These are phyloP conservation scores for Brenthis daphne DNA, from an alignment of 2,888 invertebrate genomes.

Conservation along the genomic window DNA sequence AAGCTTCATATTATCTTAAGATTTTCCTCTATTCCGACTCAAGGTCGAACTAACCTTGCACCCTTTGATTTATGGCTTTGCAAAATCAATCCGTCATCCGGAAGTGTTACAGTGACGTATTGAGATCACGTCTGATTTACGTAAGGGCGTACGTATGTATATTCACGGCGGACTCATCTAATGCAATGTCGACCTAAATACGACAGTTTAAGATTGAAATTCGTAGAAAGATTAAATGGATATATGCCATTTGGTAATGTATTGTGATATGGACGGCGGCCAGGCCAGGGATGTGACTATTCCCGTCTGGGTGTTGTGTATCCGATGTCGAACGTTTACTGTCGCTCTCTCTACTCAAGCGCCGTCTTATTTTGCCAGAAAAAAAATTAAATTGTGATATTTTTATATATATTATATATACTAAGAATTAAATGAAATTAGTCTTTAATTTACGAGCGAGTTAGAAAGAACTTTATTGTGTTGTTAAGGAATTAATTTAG, in stretches of 20 bases:
- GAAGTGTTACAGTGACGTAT: constrained; percentile 74
- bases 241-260: constrained; percentile 57
- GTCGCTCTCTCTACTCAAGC: constrained; percentile 23
- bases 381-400: not conserved
- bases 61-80: constrained; percentile 47
- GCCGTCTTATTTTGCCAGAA: constrained; percentile 20
- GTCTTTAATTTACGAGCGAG: too few relatives aligned
- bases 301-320: constrained; percentile 75
- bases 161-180: constrained; percentile 49
- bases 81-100: constrained; percentile 68
- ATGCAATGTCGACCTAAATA: constrained; percentile 57
- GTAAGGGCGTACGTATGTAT: constrained; percentile 71
- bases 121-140: constrained; percentile 77
- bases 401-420: not conserved
- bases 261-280: constrained; percentile 69
- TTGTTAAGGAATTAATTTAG: too few relatives aligned
- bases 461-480: too few relatives aligned
- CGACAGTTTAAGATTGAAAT: constrained; percentile 59
- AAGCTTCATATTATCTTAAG: constrained; percentile 15
- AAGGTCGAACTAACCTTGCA: constrained; percentile 59
- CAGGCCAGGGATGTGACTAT: constrained; percentile 81
- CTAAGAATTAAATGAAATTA: too few relatives aligned
- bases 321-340: constrained; percentile 59
- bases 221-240: constrained; percentile 51
- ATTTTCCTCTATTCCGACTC: not conserved